Percentiles rank a stretch among this genome's conserved stretches.
Conservation (phyloP, 2,888 invertebrate genomes). For the Catocala sponsa region DNA sequence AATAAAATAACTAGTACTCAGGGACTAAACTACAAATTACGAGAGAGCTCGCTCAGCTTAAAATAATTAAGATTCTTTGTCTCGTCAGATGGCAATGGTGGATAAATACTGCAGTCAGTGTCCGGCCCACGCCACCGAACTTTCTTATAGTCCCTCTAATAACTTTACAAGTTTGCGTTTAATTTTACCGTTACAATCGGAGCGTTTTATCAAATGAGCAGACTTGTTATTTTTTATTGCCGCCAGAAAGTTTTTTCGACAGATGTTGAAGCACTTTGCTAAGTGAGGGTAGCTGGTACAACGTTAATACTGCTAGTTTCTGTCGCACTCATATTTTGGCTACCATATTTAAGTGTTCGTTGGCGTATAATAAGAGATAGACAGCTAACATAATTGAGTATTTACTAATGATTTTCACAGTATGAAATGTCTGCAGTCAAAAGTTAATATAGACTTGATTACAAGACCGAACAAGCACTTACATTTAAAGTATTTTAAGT, state of each 20-base stretch:
- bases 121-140: conserved; percentile 37
- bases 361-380: not conserved
- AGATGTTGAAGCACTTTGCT: conserved; percentile 50
- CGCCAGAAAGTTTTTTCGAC: conserved; percentile 48
- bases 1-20: conserved; percentile 79
- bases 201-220: conserved; percentile 47
- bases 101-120: conserved; percentile 40
- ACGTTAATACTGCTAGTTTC: conserved; percentile 20
- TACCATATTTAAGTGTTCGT: conserved; percentile 8
- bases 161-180: conserved; percentile 43
- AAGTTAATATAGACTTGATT: not conserved
- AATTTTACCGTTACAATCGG: conserved; percentile 47
- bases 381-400: not conserved
- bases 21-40: conserved; percentile 80
- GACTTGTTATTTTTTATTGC: conserved; percentile 49
- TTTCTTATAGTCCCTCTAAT: conserved; percentile 37
- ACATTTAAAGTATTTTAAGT: conserved; percentile 22
- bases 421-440: not conserved
- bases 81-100: conserved; percentile 62
- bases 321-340: conserved; percentile 15
- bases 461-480: conserved; percentile 2
- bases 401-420: not conserved
- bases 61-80: conserved; percentile 86
- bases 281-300: conserved; percentile 23
- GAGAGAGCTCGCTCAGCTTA: conserved; percentile 76